Conservation (phyloP, 2,888 invertebrate genomes). For the Nomada ferruginata region DNA sequence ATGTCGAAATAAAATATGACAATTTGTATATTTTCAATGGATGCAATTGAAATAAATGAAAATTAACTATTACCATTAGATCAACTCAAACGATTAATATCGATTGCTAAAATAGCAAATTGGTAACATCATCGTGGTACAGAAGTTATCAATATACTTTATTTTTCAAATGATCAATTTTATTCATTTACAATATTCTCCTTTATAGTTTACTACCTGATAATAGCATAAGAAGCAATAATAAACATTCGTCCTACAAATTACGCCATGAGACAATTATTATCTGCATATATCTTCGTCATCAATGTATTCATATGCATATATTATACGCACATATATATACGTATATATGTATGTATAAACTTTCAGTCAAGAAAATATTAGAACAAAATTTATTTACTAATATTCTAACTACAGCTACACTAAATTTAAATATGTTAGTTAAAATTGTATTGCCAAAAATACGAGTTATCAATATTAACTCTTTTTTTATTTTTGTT, state of each 20-base stretch:
- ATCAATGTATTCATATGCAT: constrained; percentile 66
- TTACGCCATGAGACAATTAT: constrained; percentile 75
- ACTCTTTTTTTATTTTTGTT: constrained; percentile 47
- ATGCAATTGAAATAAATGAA: not conserved
- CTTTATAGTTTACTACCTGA: constrained; percentile 78
- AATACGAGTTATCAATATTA: constrained; percentile 76
- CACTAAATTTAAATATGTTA: constrained; percentile 67
- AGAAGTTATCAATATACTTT: constrained; percentile 52
- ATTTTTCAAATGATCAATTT: constrained; percentile 68
- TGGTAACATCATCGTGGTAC: constrained; percentile 31
- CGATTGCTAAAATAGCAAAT: constrained; percentile 21
- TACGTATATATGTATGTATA: constrained; percentile 64
- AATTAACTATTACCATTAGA: not conserved
- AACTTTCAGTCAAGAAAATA: constrained; percentile 82
- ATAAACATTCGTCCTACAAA: constrained; percentile 82
- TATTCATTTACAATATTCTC: constrained; percentile 80
- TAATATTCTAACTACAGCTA: constrained; percentile 69
- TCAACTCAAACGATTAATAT: not conserved
- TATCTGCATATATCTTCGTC: constrained; percentile 68
- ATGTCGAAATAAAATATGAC: not conserved
- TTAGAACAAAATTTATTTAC: constrained; percentile 76
- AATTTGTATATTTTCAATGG: no score
- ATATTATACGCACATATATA: constrained; percentile 57
- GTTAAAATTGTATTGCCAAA: constrained; percentile 80
- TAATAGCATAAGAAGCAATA: constrained; percentile 81